A percentile compares a stretch with the other conserved stretches of the same genome.
Conservation (phyloP, 2,888 invertebrate species). For the Cheilosia variabilis region DNA sequence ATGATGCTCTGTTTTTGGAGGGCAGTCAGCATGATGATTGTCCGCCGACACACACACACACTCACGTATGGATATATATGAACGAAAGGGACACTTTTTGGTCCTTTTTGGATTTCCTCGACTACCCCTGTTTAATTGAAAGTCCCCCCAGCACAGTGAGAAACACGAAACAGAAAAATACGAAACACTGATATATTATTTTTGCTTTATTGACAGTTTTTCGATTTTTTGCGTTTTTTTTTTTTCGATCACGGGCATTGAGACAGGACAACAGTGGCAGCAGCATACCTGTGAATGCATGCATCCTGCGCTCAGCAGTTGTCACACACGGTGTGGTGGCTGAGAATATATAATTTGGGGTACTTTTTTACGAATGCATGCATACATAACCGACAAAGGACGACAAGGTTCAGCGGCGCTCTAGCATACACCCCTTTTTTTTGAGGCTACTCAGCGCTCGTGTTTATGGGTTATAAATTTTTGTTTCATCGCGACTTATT, state of each 20-base stretch:
- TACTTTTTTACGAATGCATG: conserved; percentile 46
- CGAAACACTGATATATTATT: conserved; percentile 68
- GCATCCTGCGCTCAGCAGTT: conserved; percentile 49
- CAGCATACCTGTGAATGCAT: conserved; percentile 48
- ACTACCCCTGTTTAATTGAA: conserved; percentile 46
- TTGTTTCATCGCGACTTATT: conserved; percentile 68
- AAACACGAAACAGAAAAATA: conserved; percentile 25
- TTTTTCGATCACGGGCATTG: conserved; percentile 27
- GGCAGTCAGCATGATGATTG: conserved; percentile 71
- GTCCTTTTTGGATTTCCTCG: conserved; percentile 11
- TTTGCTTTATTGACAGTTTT: conserved; percentile 74
- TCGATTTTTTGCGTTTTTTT: conserved; percentile 28
- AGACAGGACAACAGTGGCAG: not conserved
- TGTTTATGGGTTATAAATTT: conserved; percentile 55
- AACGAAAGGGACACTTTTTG: conserved; percentile 29
- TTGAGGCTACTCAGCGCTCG: conserved; percentile 16
- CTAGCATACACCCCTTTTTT: conserved; percentile 67
- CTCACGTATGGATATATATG: conserved; percentile 7
- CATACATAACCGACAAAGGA: conserved; percentile 43
- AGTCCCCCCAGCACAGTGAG: conserved; percentile 4
- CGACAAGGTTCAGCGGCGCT: conserved; percentile 10
- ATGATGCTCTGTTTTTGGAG: conserved; percentile 64
- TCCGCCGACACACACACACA: conserved; percentile 52
- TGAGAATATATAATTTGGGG: conserved; percentile 63
- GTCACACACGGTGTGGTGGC: conserved; percentile 44